Evolutionary conservation across 2,888 invertebrate genomes (phyloP), one percentile per base, ranked within the genome.

Genomic region (Drosophila mimica): DNA sequence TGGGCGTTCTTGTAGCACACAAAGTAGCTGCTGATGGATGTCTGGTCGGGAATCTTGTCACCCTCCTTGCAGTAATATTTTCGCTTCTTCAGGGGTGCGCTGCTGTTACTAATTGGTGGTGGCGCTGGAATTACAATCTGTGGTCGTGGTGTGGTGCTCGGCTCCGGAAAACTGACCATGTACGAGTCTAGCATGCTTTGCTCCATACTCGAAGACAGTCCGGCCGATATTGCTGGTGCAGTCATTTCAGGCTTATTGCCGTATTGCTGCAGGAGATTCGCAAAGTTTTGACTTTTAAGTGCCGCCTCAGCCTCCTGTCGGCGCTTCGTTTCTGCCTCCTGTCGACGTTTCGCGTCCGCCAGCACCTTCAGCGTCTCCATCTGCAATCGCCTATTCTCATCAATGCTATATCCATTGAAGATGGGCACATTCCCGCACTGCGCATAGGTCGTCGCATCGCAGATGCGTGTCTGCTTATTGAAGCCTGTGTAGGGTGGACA

Each of bases 401-500:
- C 79, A 7, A 92, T 86, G 2, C 91, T 82, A 28, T 91, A 91
- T 0, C 89, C 80, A 54, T 74, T 90, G 4, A 82, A 74, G 0
- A 78, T 66, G 0, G 87, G 85, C 33, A 84, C 74, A 2, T 90
- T 91, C 28, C 82, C 87, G 53, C 94, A 94, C 28, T 90, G 72
- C 1, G 92, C 91, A 71, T 93, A 93, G 0, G 92, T 93, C 28
- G 89, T 86, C 1, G 92, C 91, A 75, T 94, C 94, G 63, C 94
- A 94, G 4, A 93, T 92, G 66, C 93, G 92, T 4, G 92, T 92
- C 38, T 92, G 91, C 34, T 90, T 80, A 78, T 94, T 94, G 74
- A 94, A 94, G 0, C 93, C 94, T 0, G 94, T 94, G 48, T 92
- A 93, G 2, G 91, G 88, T 0, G 94, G 94, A 74, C 94, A 94